These are phyloP conservation scores for Psephotus haematonotus DNA, from an alignment of 2,113 vertebrate species.

Conservation along the genomic window DNA sequence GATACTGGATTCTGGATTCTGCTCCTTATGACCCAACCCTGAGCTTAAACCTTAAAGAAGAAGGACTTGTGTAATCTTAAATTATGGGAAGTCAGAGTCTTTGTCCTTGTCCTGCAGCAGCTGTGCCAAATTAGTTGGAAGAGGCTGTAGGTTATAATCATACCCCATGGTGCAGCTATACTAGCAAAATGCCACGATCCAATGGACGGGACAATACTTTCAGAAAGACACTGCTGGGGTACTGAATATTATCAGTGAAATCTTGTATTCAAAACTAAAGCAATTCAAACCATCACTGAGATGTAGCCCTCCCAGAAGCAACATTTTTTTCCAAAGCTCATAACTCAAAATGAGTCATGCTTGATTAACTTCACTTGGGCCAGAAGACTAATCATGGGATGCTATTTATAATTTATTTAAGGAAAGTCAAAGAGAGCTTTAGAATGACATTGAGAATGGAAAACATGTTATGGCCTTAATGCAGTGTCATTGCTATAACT, in stretches of 20 bases:
- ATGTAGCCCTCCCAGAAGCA: constrained; percentile 9
- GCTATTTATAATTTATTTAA: constrained; percentile 34
- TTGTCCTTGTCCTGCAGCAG: not conserved
- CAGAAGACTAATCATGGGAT: constrained; percentile 42
- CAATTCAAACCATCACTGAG: not conserved
- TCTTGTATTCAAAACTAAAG: not conserved
- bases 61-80: not conserved
- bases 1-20: not conserved
- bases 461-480: not conserved
- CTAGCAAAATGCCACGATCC: not conserved
- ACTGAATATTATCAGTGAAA: not conserved
- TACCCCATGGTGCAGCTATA: not conserved
- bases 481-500: not conserved
- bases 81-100: not conserved
- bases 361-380: constrained; percentile 38
- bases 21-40: not conserved
- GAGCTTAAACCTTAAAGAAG: not conserved
- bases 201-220: not conserved
- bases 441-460: constrained; percentile 11
- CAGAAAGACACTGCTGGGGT: not conserved
- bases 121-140: not conserved
- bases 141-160: not conserved
- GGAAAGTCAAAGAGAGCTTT: constrained; percentile 13
- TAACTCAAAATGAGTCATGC: constrained; percentile 11
- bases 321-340: not conserved